Evolutionary conservation across 2,888 invertebrate genomes (phyloP), one percentile per base, ranked within the genome.

Genomic region (Seira sanloemensis): DNA sequence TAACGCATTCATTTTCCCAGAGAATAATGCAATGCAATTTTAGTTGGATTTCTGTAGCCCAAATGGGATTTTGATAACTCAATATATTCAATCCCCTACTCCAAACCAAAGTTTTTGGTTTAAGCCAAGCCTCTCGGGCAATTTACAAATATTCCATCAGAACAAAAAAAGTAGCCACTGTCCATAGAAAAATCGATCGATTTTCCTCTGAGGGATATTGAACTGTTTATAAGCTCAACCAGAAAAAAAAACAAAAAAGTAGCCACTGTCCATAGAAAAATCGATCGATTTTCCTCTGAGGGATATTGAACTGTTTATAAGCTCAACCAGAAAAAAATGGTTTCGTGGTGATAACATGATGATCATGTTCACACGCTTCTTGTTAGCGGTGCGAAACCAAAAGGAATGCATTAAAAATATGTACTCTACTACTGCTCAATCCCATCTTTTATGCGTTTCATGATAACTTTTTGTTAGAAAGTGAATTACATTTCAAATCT

Each of bases 11-110:
- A n/a, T 37, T 37, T 37, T 12, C 37, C 37, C 37, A 37, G n/a
- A n/a, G n/a, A n/a, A n/a, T n/a, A 37, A 37, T 37, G 12, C 37
- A 37, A 37, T 37, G 37, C 37, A 37, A 7, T 26, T 58, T 78
- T 78, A 54, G 79, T 67, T 67, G 79, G 79, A 67, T 79, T 73
- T 73, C 67, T 27, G 73, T 72, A 79, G 72, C 67, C 72, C 79
- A 79, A 79, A 73, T 73, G 66, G 65, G 78, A 67, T 46, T 58
- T 50, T 18, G 27, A 77, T 69, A 69, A 67, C 27, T 26, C n/a
- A 26, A 72, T 71, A 78, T 27, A 62, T 21, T 46, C 58, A 37
- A 37, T 37, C 37, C 12, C 37, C 12, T 37, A 7, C 37, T 12
- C 37, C 5, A 37, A 37, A 37, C 37, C 37, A 37, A 37, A 37